Evolutionary conservation across 2,888 invertebrate species (phyloP).

Genomic region (Rhagium mordax): DNA sequence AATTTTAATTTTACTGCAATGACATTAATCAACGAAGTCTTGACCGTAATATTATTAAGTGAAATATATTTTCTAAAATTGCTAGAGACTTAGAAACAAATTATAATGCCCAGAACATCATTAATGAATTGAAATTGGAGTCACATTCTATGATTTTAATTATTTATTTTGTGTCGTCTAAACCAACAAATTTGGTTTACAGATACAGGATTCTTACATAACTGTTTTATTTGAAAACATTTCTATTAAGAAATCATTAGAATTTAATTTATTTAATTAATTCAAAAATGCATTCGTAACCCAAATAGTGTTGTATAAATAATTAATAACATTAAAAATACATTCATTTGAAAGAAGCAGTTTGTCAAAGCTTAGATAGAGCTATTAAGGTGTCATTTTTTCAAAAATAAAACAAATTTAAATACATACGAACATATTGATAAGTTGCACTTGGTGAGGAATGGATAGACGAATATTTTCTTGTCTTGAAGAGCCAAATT

Average conservation of each 20-base stretch:
- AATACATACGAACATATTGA: too few relatives aligned
- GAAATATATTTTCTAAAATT: too few relatives aligned
- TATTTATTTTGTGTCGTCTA: neutral
- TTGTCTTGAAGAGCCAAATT: too few relatives aligned
- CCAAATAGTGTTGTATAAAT: neutral
- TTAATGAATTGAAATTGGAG: neutral
- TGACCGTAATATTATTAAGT: too few relatives aligned
- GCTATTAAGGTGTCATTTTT: too few relatives aligned
- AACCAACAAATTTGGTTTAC: neutral
- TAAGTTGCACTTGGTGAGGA: too few relatives aligned
- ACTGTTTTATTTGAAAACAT: neutral
- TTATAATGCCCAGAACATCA: neutral
- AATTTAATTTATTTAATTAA: constrained; percentile 3
- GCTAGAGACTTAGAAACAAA: neutral
- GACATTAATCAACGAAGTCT: too few relatives aligned
- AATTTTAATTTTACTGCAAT: too few relatives aligned
- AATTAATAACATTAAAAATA: neutral
- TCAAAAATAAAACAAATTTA: too few relatives aligned
- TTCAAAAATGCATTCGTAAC: neutral
- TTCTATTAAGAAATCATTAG: neutral
- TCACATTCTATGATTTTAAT: neutral
- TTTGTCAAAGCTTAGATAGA: too few relatives aligned
- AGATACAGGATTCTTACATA: neutral
- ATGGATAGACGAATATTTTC: too few relatives aligned
- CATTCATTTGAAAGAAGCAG: neutral